Base-by-base conservation (phyloP, 1,140 invertebrate genomes). In the Ceratina australensis region DNA sequence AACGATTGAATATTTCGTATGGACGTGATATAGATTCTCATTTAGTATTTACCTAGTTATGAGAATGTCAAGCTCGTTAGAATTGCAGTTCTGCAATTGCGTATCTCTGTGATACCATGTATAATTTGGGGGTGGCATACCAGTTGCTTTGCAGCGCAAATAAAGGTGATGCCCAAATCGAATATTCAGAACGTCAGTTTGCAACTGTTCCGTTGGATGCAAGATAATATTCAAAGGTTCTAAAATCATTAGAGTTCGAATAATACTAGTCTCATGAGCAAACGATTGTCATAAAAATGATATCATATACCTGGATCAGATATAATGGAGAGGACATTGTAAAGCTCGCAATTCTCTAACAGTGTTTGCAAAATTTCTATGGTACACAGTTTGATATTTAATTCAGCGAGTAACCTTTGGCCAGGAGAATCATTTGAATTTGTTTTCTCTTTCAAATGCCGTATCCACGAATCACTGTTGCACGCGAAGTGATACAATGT, bases 71-170 rank as follows among this genome's bases (percentile, higher is more conserved):
- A 90, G 79, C 49, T 86, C 72, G 16, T 57, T 56, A 28, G 42
- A 78, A 2, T 22, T 84, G 49, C 72, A 71, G 16, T 74, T 13
- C 3, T 75, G 73, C 10, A 90, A 42, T 15, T 66, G 24, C n/a
- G 57, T 47, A 73, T 88, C 64, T 50, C 83, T 68, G 50, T 87
- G 87, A 60, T 85, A 88, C 89, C 89, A 90, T 16, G 72, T 49
- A n/a, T 89, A 90, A 68, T 22, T 84, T 0, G 89, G 89, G 2
- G 83, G 82, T 72, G 89, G 89, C 64, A 90, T 80, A n/a, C 89
- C 89, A 3, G 18, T 47, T 49, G 90, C 89, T 84, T 85, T 79
- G 64, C 89, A 90, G 33, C 28, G 79, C 15, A 89, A 74, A 28
- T n/a, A 66, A 50, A 90, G 66, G 20, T 47, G 72, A 22, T 77